Percentiles rank a stretch among this genome's conserved stretches.
Evolutionary conservation across 2,888 invertebrate species (phyloP).

Genomic region (Bombylius discolor): DNA sequence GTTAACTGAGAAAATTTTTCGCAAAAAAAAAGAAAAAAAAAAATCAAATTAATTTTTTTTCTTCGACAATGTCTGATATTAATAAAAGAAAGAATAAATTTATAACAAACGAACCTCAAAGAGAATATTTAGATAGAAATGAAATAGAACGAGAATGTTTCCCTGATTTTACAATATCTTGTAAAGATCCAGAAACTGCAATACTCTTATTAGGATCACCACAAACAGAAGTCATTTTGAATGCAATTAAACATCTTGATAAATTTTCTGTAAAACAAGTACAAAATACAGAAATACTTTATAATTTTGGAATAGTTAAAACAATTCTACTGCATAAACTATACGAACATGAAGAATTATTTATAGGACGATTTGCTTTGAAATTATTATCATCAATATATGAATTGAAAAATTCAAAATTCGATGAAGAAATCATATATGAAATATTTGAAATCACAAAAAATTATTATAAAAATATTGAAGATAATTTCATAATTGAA

Average conservation of each 20-base stretch:
- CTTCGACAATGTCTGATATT: too few relatives aligned
- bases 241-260: constrained; percentile 6
- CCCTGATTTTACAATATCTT: background rate
- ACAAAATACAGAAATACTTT: constrained; percentile 1
- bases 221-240: constrained; percentile 7
- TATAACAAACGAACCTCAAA: too few relatives aligned
- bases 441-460: background rate
- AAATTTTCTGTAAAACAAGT: constrained; percentile 5
- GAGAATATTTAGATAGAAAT: too few relatives aligned
- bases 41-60: too few relatives aligned
- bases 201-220: constrained; percentile 2
- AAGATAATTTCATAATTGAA: constrained; percentile 8
- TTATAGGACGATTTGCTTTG: constrained; percentile 9
- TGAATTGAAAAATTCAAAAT: background rate
- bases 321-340: constrained; percentile 3
- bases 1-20: too few relatives aligned
- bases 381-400: constrained; percentile 8
- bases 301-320: constrained; percentile 4
- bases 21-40: too few relatives aligned
- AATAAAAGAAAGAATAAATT: too few relatives aligned
- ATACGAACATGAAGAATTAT: background rate
- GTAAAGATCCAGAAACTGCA: constrained; percentile 2
- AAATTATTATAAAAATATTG: background rate
- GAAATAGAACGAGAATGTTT: background rate
- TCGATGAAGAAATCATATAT: background rate